Evolutionary conservation across 2,797 vertebrate genomes (phyloP), one percentile per base, ranked within the genome.

Genomic region (Gadopsis bispinosus): DNA sequence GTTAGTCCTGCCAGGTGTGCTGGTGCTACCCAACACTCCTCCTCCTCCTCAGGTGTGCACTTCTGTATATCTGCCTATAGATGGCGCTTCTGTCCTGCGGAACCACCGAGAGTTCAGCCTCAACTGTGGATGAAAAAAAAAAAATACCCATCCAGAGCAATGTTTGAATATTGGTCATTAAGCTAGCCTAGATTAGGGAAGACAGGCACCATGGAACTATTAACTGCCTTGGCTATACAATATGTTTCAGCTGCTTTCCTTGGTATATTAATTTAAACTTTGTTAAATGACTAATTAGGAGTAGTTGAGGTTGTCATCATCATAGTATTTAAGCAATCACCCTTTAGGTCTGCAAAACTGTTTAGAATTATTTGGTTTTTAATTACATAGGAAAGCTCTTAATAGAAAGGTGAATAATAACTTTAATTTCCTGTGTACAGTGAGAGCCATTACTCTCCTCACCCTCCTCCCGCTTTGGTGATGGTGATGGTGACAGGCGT

Each of bases 51-150:
- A 54, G 60, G 8, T 73, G 20, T 45, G 83, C 22, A 47, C 45
- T 65, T 70, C 76, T 47, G 48, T 20, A 0, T 3, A 1, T 4
- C n/a, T 63, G 84, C 84, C 92, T 83, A 85, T 80, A 77, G 91
- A 82, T 64, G 84, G 87, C 75, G 81, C 81, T 79, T 66, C 72
- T 29, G 69, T 83, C 47, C 56, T 59, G 48, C 0, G 26, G 72
- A 12, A 60, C 22, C 41, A 0, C 17, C 0, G 81, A 70, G 8
- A 90, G 33, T 1, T 92, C 86, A 0, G 54, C 67, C 11, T 95
- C 90, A 26, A 56, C 94, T 95, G 86, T 22, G 31, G 45, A 54
- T 7, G 3, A 64, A 4, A 55, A 6, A 41, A 39, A 39, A 11
- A 20, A 50, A n/a, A 4, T 26, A 26, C 26, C 26, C 26, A 45